Conservation (phyloP, 2,797 vertebrate genomes). For the Scleropages formosus region DNA sequence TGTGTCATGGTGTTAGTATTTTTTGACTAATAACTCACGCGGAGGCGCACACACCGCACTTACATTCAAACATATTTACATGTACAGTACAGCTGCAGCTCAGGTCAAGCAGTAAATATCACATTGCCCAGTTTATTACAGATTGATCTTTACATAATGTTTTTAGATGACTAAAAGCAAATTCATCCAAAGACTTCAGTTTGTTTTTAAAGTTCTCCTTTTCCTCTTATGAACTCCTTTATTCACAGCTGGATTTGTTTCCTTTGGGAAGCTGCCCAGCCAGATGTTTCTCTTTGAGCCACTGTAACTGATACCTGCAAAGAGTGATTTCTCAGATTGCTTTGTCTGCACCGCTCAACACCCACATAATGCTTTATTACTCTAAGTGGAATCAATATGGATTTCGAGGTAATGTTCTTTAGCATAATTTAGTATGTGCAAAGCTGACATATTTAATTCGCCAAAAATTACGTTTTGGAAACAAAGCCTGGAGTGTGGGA, state of each 20-base stretch:
- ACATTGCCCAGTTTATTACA: too few species aligned
- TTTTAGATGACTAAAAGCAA: too few species aligned
- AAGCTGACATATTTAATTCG: slow-evolving; percentile 52
- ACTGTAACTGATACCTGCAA: slow-evolving; percentile 71
- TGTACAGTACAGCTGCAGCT: too few species aligned
- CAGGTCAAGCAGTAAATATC: too few species aligned
- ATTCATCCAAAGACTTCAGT: too few species aligned
- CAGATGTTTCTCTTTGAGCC: slow-evolving; percentile 79
- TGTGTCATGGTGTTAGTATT: too few species aligned
- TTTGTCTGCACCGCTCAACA: slow-evolving; percentile 60
- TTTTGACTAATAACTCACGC: too few species aligned
- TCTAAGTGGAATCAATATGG: slow-evolving; percentile 62
- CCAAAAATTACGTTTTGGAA: slow-evolving; percentile 55
- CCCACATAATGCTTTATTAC: slow-evolving; percentile 66
- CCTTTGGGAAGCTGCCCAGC: slow-evolving; percentile 67
- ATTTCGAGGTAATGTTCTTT: slow-evolving; percentile 62
- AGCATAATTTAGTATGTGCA: slow-evolving; percentile 49
- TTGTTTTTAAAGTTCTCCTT: slow-evolving; percentile 62
- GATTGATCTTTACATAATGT: too few species aligned
- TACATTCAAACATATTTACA: too few species aligned
- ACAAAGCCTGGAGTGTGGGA: slow-evolving; percentile 51
- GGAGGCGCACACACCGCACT: too few species aligned
- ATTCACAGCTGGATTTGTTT: slow-evolving; percentile 64
- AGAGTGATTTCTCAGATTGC: slow-evolving; percentile 66
- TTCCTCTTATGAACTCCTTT: slow-evolving; percentile 53